Percentiles rank a stretch among this genome's conserved stretches.
These are phyloP conservation scores for Globia sparganii DNA, from an alignment of 2,888 invertebrate species.

Conservation along the genomic window DNA sequence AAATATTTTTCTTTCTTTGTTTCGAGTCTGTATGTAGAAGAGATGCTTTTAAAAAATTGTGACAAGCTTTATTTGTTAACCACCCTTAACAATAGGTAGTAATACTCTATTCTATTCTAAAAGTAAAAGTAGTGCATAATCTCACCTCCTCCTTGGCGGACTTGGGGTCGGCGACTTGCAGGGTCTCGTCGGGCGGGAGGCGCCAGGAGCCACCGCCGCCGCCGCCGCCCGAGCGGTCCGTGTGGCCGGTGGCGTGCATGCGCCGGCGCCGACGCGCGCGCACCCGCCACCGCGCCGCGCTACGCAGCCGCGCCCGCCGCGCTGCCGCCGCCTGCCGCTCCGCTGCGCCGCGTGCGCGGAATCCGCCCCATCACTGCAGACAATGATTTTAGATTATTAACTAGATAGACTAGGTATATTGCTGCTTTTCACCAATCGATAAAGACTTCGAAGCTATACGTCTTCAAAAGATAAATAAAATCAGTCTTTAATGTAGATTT, in stretches of 20 bases:
- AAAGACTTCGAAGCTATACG: neutral
- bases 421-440: too few relatives aligned
- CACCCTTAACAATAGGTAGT: neutral
- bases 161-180: conserved; percentile 97
- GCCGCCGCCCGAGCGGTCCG: conserved; percentile 94
- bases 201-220: conserved; percentile 94
- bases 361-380: conserved; percentile 60
- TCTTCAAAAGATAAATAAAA: neutral
- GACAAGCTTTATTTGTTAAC: neutral
- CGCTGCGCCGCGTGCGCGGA: conserved; percentile 59
- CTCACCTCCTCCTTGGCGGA: conserved; percentile 92
- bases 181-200: conserved; percentile 97
- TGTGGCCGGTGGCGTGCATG: conserved; percentile 97
- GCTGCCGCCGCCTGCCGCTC: conserved; percentile 69
- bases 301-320: conserved; percentile 81
- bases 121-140: neutral
- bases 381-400: conserved; percentile 2
- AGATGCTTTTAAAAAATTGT: neutral
- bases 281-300: conserved; percentile 91
- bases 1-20: neutral
- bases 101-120: neutral
- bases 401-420: neutral
- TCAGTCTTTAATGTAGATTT: neutral
- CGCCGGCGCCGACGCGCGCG: conserved; percentile 92
- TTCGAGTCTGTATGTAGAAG: too few relatives aligned